A percentile compares a stretch with the other conserved stretches of the same genome.
These are phyloP conservation scores for Tachina lurida DNA, from an alignment of 2,888 invertebrate genomes.

Conservation along the genomic window DNA sequence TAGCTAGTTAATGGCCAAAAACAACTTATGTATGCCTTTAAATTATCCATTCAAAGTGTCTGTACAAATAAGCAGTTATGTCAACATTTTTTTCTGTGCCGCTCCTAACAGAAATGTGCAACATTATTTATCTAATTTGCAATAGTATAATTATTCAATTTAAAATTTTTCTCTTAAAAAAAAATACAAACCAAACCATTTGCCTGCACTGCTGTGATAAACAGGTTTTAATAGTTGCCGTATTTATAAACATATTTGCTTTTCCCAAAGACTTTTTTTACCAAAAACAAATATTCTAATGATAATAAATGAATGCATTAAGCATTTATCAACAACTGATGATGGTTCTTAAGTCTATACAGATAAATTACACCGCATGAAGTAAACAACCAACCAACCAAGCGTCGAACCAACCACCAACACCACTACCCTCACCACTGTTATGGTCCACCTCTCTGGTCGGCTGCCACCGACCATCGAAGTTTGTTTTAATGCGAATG, in stretches of 20 bases:
- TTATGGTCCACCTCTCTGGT: neutral
- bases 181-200: neutral
- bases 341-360: constrained; percentile 79
- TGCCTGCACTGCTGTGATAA: constrained; percentile 20
- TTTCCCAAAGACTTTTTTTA: constrained; percentile 12
- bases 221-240: constrained; percentile 33
- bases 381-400: constrained; percentile 55
- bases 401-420: constrained; percentile 34
- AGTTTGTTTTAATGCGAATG: neutral
- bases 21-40: neutral
- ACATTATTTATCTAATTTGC: constrained; percentile 51
- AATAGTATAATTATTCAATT: constrained; percentile 49
- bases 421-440: neutral
- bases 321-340: constrained; percentile 80
- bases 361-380: constrained; percentile 79
- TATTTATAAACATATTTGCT: neutral
- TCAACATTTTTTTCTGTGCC: constrained; percentile 10
- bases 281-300: constrained; percentile 71
- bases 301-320: constrained; percentile 80
- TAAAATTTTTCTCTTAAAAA: constrained; percentile 3
- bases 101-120: constrained; percentile 8
- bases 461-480: neutral
- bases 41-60: constrained; percentile 16
- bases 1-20: neutral
- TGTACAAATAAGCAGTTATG: constrained; percentile 11